Conservation (phyloP, 2,797 vertebrate genomes). For the Malurus leucopterus region DNA sequence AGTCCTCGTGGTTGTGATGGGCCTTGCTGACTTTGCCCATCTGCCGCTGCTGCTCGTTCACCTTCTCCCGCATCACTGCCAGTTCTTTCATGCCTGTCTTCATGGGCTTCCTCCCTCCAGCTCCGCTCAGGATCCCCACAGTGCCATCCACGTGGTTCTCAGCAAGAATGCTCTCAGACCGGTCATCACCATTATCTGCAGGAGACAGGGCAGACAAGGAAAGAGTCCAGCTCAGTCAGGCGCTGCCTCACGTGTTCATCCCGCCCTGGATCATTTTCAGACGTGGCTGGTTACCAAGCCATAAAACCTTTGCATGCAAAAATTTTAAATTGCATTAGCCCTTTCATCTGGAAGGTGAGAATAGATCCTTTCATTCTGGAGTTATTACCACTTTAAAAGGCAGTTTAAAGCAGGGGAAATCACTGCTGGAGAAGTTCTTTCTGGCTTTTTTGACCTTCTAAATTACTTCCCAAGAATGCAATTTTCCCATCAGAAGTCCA, state of each 20-base stretch:
- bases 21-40: slow-evolving; percentile 70
- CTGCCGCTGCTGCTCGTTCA: slow-evolving; percentile 73
- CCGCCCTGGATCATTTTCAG: background rate
- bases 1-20: slow-evolving; percentile 64
- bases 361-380: slow-evolving; percentile 49
- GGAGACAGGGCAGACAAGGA: background rate
- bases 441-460: slow-evolving; percentile 49
- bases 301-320: slow-evolving; percentile 47
- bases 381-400: slow-evolving; percentile 31
- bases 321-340: slow-evolving; percentile 37
- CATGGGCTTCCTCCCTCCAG: slow-evolving; percentile 57
- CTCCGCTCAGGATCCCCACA: slow-evolving; percentile 46
- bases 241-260: background rate
- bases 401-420: slow-evolving; percentile 33
- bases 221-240: slow-evolving; percentile 5
- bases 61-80: slow-evolving; percentile 73
- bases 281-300: background rate
- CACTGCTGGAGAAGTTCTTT: slow-evolving; percentile 24
- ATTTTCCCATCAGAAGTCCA: slow-evolving; percentile 58
- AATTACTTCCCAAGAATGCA: slow-evolving; percentile 54
- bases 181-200: slow-evolving; percentile 68
- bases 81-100: slow-evolving; percentile 72
- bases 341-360: slow-evolving; percentile 58
- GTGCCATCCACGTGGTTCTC: slow-evolving; percentile 71
- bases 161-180: slow-evolving; percentile 47